Base-by-base conservation (phyloP, 1,140 invertebrate genomes). In the Trichonephila clavipes region DNA sequence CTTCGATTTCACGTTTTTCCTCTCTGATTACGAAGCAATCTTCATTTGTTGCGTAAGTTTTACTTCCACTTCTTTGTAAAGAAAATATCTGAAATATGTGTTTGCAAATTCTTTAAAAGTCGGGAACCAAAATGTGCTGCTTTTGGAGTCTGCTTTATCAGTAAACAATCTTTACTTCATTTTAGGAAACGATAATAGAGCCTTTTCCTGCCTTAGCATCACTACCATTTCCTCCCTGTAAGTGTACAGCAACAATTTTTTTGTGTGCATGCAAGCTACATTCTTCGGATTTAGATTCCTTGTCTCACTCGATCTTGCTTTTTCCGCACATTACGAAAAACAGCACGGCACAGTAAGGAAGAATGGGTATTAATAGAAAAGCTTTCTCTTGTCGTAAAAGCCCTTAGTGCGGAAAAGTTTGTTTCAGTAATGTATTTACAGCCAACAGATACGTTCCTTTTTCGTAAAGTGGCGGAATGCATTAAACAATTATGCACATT, bases 121-220 rank as follows among this genome's bases (percentile, higher is more conserved):
- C 51, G 51, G 51, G 51, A 51, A 18, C 16, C 24, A 0, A 77
- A 77, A 34, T 34, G 21, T 16, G 14, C 18, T 77, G 72, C 72
- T 34, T 28, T 16, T 40, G 3, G 51, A 34, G 28, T 28, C 34
- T 40, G 72, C 21, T 77, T 77, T 77, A 77, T 77, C 72, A 5
- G 72, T 18, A 40, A 77, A 40, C 28, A 77, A 77, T 77, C 72
- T 77, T 77, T 69, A 69, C 66, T 69, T 69, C 66, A 69, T 77
- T 77, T 77, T 34, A 19, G 72, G 28, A 77, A 77, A 77, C 28
- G 28, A 40, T 40, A 77, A 77, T 16, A 34, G 18, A 77, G 28
- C 4, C 72, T 77, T 77, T 77, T 77, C 72, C 72, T 77, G 72
- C 28, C 7, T 16, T 18, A 77, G 34, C 28, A 18, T 77, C 18